phyloP scores from a whole-genome alignment of 2,113 vertebrate genomes.

The Cyprinodon variegatus region DNA sequence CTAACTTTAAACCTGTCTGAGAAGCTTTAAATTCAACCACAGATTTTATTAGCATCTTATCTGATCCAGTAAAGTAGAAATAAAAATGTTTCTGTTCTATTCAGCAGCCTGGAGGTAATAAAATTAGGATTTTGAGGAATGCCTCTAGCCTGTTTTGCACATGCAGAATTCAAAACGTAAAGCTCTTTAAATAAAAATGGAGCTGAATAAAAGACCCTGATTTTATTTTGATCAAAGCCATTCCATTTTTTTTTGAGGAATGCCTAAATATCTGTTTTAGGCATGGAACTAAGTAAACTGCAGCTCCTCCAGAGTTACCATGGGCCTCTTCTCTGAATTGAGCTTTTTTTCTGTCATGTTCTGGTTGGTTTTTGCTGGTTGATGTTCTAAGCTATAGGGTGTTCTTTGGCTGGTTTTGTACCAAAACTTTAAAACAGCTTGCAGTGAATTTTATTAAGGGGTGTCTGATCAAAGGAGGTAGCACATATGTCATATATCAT shows the following conservation, averaged over 20 bases:
- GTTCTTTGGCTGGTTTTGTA: not conserved
- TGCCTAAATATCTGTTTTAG: no score
- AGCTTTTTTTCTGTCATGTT: no score
- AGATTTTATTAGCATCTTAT: not conserved
- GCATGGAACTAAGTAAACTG: no score
- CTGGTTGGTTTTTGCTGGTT: not conserved
- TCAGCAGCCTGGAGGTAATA: not conserved
- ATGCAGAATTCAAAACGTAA: not conserved
- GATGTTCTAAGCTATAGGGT: not conserved
- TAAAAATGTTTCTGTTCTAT: not conserved
- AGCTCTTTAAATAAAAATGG: not conserved
- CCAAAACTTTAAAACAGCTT: not conserved
- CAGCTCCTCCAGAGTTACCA: no score
- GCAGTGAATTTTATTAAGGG: not conserved
- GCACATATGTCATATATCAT: no score
- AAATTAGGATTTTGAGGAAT: no score
- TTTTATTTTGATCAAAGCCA: no score
- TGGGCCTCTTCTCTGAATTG: no score
- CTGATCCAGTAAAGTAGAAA: not conserved
- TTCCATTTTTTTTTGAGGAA: no score
- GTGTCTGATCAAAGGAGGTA: not conserved
- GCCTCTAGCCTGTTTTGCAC: not conserved
- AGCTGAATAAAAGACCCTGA: no score
- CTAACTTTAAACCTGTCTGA: not conserved
- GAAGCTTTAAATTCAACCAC: no score